Conservation (phyloP, 1,140 invertebrate genomes). For the Halictus rubicundus region DNA sequence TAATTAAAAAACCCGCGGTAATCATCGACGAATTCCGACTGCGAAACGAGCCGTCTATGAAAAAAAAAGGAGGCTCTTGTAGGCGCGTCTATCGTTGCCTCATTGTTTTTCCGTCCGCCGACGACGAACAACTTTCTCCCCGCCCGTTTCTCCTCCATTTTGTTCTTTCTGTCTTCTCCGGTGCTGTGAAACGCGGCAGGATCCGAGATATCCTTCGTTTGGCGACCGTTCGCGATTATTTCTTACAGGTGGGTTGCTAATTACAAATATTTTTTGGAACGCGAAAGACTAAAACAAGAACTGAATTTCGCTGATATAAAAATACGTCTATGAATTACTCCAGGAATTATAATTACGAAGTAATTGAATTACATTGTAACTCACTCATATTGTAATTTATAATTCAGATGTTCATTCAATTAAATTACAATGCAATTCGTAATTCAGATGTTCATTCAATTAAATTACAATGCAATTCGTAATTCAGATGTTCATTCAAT, state of each 20-base stretch:
- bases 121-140: constrained; percentile 9
- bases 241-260: background rate
- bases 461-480: too few species aligned
- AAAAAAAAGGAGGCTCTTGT: constrained; percentile 28
- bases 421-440: too few species aligned
- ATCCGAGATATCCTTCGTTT: background rate
- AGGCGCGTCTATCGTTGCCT: constrained; percentile 13
- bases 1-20: constrained; percentile 58
- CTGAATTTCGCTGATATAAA: too few species aligned
- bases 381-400: too few species aligned
- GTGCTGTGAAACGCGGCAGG: background rate
- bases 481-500: too few species aligned
- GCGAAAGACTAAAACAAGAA: too few species aligned
- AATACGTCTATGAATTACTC: too few species aligned
- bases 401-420: too few species aligned
- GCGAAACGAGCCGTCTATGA: constrained; percentile 31
- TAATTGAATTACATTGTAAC: too few species aligned
- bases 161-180: constrained; percentile 16
- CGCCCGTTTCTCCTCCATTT: background rate
- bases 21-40: constrained; percentile 50
- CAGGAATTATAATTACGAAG: too few species aligned
- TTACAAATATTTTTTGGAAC: background rate
- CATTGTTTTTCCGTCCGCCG: constrained; percentile 20
- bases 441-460: too few species aligned
- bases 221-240: background rate